Evolutionary conservation across 2,113 vertebrate species (phyloP).

Genomic region (Oreotrochilus melanogaster): DNA sequence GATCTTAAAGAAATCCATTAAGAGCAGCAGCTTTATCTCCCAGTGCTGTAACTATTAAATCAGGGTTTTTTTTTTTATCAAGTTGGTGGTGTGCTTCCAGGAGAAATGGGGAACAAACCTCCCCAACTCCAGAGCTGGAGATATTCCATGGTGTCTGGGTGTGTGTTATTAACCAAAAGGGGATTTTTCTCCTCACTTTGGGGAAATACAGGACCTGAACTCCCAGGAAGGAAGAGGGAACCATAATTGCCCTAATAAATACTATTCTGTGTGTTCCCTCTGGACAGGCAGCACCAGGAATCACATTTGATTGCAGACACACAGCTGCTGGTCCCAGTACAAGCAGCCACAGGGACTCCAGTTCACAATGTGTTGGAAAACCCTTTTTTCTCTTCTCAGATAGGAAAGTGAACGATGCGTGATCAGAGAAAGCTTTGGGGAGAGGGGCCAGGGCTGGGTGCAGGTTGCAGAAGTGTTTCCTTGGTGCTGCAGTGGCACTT

Average conservation of each 20-base stretch:
- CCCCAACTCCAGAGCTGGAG: fast-evolving
- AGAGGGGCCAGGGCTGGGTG: neutral
- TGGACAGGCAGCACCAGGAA: neutral
- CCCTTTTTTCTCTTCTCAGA: neutral
- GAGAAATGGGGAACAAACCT: neutral
- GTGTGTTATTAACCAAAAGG: neutral
- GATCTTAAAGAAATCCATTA: slow-evolving; percentile 47
- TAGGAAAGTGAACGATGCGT: neutral
- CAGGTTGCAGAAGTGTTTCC: neutral
- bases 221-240: no score
- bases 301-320: neutral
- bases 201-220: neutral
- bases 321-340: neutral
- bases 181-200: neutral
- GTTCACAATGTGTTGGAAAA: neutral
- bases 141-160: neutral
- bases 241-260: neutral
- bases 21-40: neutral
- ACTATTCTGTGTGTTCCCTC: neutral
- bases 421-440: neutral
- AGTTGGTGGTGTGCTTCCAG: neutral
- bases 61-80: neutral
- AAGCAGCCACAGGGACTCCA: fast-evolving
- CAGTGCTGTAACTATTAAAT: neutral
- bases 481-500: neutral